Evolutionary conservation across 2,113 vertebrate genomes (phyloP).

Genomic region (Dascyllus trimaculatus): DNA sequence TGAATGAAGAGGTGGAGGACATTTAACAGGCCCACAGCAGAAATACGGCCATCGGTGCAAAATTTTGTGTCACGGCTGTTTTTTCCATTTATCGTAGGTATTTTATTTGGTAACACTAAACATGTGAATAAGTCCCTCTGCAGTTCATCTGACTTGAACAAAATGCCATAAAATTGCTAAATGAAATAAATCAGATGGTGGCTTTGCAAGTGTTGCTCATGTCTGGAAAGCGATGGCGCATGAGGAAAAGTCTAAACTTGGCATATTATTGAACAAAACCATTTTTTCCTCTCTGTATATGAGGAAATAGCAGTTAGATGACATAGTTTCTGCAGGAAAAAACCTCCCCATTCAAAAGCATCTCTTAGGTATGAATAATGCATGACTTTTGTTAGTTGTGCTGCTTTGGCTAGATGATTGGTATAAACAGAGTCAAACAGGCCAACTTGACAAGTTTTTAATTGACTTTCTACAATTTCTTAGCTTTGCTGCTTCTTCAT

Average conservation of each 20-base stretch:
- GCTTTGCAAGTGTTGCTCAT: not conserved
- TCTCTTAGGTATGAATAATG: not conserved
- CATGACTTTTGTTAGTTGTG: not conserved
- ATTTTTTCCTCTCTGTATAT: not conserved
- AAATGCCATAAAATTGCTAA: too few species aligned
- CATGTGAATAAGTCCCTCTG: not conserved
- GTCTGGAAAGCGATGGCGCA: not conserved
- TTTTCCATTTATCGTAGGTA: not conserved
- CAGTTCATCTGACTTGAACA: too few species aligned
- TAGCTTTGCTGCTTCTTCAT: not conserved
- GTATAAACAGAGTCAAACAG: not conserved
- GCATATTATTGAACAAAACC: not conserved
- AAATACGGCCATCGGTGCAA: not conserved
- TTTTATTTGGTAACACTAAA: not conserved
- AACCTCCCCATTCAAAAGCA: too few species aligned
- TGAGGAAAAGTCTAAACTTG: too few species aligned
- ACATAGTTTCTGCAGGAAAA: too few species aligned
- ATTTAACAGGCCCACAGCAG: not conserved
- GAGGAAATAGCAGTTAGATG: too few species aligned
- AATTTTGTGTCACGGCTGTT: too few species aligned
- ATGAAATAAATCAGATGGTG: too few species aligned
- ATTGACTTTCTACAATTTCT: not conserved
- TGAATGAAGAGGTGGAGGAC: slow-evolving; percentile 11
- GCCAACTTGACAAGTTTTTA: not conserved
- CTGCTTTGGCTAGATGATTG: not conserved